Evolutionary conservation across 1,140 invertebrate species (phyloP), one percentile per base, ranked within the genome.

Genomic region (Drosophila rufa): DNA sequence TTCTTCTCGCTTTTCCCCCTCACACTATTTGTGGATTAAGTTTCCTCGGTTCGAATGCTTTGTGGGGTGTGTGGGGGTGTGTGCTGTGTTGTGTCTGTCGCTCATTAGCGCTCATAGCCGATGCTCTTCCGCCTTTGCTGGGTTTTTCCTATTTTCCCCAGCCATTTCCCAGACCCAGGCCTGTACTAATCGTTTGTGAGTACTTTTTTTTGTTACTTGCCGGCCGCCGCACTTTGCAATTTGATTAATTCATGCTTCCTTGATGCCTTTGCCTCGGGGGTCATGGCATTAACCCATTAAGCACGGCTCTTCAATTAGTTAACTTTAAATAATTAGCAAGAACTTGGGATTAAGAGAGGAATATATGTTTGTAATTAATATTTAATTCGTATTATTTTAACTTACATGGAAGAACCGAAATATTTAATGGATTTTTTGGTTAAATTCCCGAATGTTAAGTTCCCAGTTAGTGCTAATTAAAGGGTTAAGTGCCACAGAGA

Each of bases 241-340:
- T 85, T 89, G 85, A 89, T 89, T 89, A 89, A 89, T 89, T 89
- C 74, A 74, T 76, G 82, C 56, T 75, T 66, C 74, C 77, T 55
- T 73, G 75, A 70, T 82, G 66, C 62, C 66, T 25, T 12, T 75
- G 66, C 66, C 66, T 11, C 15, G 38, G 53, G 69, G 53, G 70
- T 43, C 70, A 40, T 58, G 25, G 51, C 74, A 76, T 76, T 67
- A 75, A 60, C 45, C 45, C 33, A 67, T 61, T 65, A 65, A 45
- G 30, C 9, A 6, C 4, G 2, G 22, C 38, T 17, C 7, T 30
- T 25, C 2, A 65, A 36, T 60, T 38, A 9, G 19, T 40, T 40
- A 3, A 15, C 14, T 55, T 38, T 25, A 25, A 56, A 40, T 56
- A 40, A 40, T 25, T 42, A n/a, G 2, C 9, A 30, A 12, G 3